A percentile compares a stretch with the other conserved stretches of the same genome.
phyloP scores from a whole-genome alignment of 2,888 invertebrate species.

The Chamaedrilus cognettii region DNA sequence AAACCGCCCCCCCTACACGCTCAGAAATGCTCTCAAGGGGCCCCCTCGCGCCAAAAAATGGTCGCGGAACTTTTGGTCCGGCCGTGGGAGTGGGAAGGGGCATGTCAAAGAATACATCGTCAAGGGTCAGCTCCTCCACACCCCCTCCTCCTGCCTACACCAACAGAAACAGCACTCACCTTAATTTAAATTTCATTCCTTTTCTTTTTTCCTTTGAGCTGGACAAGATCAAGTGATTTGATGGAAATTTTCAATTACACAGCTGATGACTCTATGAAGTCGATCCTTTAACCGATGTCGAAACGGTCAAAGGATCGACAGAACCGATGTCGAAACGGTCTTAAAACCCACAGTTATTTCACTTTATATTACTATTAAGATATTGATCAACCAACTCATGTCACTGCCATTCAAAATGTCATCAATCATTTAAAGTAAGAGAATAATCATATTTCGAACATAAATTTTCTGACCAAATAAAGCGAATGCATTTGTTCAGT shows the following conservation, averaged over 20 bases:
- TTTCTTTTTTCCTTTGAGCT: too few relatives aligned
- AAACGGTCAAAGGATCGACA: too few relatives aligned
- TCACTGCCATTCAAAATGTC: not conserved
- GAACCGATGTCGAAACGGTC: too few relatives aligned
- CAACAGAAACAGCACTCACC: not conserved
- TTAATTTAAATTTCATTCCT: too few relatives aligned
- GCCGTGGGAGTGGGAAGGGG: conserved; percentile 19
- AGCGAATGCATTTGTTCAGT: not conserved
- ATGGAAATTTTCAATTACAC: too few relatives aligned
- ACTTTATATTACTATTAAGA: too few relatives aligned
- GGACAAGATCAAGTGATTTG: too few relatives aligned
- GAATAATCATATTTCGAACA: not conserved
- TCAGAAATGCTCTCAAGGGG: not conserved
- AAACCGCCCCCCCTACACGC: not conserved
- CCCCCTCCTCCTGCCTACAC: not conserved
- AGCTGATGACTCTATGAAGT: too few relatives aligned
- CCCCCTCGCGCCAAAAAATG: not conserved
- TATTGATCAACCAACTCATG: too few relatives aligned
- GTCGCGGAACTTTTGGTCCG: too few relatives aligned
- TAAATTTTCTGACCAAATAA: not conserved
- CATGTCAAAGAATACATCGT: conserved; percentile 39
- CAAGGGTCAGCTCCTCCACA: conserved; percentile 18
- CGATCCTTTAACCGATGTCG: too few relatives aligned
- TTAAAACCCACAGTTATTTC: too few relatives aligned
- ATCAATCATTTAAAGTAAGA: not conserved